Evolutionary conservation across 2,888 invertebrate species (phyloP), one percentile per base, ranked within the genome.

Genomic region (Nomada fabriciana): DNA sequence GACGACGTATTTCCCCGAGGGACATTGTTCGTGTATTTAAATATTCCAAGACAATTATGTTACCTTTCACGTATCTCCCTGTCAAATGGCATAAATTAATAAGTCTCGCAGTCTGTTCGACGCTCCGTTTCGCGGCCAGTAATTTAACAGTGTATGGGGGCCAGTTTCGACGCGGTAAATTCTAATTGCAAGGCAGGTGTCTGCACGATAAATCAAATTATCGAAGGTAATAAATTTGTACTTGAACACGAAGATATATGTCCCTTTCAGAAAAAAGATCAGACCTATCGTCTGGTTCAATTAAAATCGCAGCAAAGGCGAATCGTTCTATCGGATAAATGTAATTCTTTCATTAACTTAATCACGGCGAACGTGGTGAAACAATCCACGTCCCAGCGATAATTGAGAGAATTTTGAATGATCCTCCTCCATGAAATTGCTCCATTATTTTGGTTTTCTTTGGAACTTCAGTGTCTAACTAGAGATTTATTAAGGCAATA

Each of bases 1-100:
- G 60, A 50, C 55, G 67, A 76, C 61, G 60, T 15, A 18, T 52
- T 69, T 77, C 74, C 69, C 42, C 18, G 59, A 70, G 60, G 68
- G 69, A 82, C 36, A 36, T 1, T 36, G 36, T 7, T 5, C n/a
- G 18, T 11, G 18, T 13, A 23, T 25, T 63, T 15, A 53, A 63
- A 53, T 36, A 42, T 53, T 63, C 53, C 42, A 23, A 18, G 61
- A 23, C 23, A 72, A 72, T 63, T n/a, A 52, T 29, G 23, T 25
- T n/a, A 52, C 23, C 42, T 13, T 69, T 25, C 25, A 60, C 59
- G 42, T 63, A 60, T 11, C 4, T 52, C 18, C 52, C 29, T n/a
- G 52, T 53, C 71, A 5, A 7, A 20, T 25, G 9, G 42, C 52
- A 63, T 63, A 43, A 53, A 72, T 72, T 9, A 60, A 50, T 61